Conservation (phyloP, 2,113 vertebrate species). For the Ailurus styani region DNA sequence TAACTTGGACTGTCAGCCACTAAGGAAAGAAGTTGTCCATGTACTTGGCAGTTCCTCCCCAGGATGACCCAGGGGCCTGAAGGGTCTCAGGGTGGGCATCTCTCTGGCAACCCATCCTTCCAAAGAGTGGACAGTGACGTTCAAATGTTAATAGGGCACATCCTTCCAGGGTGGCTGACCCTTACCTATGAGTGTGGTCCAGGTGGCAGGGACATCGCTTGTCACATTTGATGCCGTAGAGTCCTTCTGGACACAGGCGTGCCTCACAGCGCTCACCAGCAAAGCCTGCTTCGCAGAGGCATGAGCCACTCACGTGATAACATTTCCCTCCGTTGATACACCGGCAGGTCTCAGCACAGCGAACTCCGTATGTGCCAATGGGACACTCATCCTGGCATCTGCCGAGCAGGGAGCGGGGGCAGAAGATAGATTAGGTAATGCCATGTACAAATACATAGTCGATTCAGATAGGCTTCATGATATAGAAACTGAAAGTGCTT, state of each 20-base stretch:
- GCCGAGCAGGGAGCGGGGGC: background rate
- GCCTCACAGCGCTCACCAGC: slow-evolving; percentile 89
- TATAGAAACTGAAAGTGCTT: background rate
- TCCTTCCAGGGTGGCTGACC: background rate
- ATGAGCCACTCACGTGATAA: slow-evolving; percentile 91
- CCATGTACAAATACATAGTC: background rate
- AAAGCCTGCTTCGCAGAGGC: slow-evolving; percentile 92
- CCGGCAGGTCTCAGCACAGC: slow-evolving; percentile 87
- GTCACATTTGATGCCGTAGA: slow-evolving; percentile 93
- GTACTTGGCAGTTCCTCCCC: background rate
- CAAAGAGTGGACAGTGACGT: background rate
- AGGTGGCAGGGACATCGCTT: slow-evolving; percentile 89
- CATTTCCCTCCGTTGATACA: slow-evolving; percentile 92
- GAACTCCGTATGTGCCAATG: slow-evolving; percentile 87
- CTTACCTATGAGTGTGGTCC: slow-evolving; percentile 90
- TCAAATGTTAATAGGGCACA: background rate
- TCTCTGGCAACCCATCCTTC: background rate
- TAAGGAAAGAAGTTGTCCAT: background rate
- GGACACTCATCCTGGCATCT: slow-evolving; percentile 97
- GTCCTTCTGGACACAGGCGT: slow-evolving; percentile 87
- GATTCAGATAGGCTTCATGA: background rate
- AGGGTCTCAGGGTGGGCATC: background rate
- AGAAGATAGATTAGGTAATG: background rate
- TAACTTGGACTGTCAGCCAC: background rate
- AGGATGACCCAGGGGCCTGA: background rate